Conservation (phyloP, 2,113 vertebrate genomes). For the Notothenia coriiceps region DNA sequence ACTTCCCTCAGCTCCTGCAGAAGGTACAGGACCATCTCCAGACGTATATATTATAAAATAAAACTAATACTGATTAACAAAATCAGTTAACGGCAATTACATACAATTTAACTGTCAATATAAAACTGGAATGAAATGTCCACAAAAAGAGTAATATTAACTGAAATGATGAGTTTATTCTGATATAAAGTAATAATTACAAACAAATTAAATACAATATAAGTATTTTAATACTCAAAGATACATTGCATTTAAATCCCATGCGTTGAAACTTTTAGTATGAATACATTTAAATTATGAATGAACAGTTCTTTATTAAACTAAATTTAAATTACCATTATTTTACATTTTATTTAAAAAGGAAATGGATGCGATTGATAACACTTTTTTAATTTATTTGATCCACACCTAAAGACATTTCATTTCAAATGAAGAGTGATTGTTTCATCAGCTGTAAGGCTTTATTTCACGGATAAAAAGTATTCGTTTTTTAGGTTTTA, state of each 20-base stretch:
- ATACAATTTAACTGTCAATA: too few relatives aligned
- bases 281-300: too few relatives aligned
- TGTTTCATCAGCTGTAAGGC: not conserved
- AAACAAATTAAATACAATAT: not conserved
- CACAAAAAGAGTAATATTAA: too few relatives aligned
- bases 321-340: too few relatives aligned
- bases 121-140: too few relatives aligned
- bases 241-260: too few relatives aligned
- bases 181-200: not conserved
- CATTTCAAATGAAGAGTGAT: not conserved
- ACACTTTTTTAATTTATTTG: not conserved
- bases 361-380: not conserved
- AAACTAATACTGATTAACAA: too few relatives aligned
- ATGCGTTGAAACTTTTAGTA: too few relatives aligned
- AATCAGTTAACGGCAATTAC: too few relatives aligned
- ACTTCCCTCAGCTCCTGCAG: slow-evolving; percentile 94
- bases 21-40: slow-evolving; percentile 84
- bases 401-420: not conserved
- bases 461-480: not conserved
- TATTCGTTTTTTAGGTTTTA: not conserved
- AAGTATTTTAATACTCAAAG: too few relatives aligned
- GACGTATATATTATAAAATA: not conserved
- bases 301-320: too few relatives aligned
- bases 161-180: not conserved
- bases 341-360: not conserved